phyloP scores from a whole-genome alignment of 2,113 vertebrate genomes.

The Pygoscelis adeliae region DNA sequence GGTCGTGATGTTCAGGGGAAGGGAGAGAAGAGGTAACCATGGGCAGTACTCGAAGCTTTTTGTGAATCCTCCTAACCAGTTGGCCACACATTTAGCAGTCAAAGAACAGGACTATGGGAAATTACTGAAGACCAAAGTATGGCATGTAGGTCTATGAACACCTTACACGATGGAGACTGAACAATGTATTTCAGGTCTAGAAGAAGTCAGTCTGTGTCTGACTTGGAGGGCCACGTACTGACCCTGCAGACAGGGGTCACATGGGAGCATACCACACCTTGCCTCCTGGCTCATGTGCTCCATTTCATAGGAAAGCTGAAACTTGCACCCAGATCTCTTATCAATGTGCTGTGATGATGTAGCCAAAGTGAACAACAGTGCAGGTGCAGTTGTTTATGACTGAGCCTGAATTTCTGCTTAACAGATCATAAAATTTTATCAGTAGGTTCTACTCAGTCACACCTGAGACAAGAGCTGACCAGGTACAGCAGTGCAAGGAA shows the following conservation, averaged over 20 bases:
- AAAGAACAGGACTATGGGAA: not conserved
- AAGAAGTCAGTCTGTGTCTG: not conserved
- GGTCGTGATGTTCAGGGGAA: not conserved
- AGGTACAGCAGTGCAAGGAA: not conserved
- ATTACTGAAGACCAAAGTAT: not conserved
- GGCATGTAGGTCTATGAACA: not conserved
- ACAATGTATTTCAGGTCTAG: not conserved
- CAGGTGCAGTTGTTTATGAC: not conserved
- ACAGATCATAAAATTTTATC: not conserved
- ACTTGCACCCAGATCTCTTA: not conserved
- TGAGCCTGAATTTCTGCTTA: not conserved
- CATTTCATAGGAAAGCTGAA: not conserved
- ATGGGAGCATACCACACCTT: not conserved
- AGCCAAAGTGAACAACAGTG: not conserved
- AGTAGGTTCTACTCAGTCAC: not conserved
- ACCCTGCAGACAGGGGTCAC: not conserved
- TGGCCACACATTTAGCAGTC: not conserved
- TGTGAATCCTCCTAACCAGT: not conserved
- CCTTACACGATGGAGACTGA: not conserved
- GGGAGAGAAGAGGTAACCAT: not conserved
- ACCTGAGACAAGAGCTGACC: not conserved
- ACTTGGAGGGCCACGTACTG: too few species aligned
- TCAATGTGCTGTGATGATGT: not conserved
- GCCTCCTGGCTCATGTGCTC: fast-evolving
- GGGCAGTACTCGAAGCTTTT: not conserved